Conservation (phyloP, 2,113 vertebrate species). For the Osmerus mordax region DNA sequence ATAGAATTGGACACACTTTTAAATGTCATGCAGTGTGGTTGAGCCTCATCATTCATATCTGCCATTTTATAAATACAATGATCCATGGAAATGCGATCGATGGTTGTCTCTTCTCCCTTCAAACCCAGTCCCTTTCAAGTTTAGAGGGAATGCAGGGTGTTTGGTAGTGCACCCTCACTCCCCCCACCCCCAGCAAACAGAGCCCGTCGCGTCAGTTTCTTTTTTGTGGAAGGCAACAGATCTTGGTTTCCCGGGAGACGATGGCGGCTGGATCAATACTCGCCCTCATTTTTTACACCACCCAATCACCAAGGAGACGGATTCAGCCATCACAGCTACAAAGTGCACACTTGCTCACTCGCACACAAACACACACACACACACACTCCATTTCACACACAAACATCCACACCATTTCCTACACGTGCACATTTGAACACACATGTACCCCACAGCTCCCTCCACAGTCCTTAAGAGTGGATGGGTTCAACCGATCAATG, state of each 20-base stretch:
- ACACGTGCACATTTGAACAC: background rate
- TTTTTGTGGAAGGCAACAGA: slow-evolving; percentile 25
- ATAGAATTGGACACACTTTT: background rate
- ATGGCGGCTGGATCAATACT: slow-evolving; percentile 24
- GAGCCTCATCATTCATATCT: background rate
- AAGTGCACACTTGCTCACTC: background rate
- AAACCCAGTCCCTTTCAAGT: background rate
- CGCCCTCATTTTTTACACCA: slow-evolving; percentile 19
- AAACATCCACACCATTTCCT: background rate
- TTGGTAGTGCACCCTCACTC: background rate
- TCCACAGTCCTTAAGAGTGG: slow-evolving; percentile 20
- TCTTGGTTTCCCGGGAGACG: slow-evolving; percentile 31
- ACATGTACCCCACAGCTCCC: background rate
- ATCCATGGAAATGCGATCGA: background rate
- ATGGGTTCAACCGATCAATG: slow-evolving; percentile 16
- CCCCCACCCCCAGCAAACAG: slow-evolving; percentile 7
- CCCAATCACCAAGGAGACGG: slow-evolving; percentile 38
- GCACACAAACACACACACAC: background rate
- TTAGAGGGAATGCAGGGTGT: slow-evolving; percentile 5
- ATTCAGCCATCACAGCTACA: slow-evolving; percentile 20
- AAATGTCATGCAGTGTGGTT: background rate
- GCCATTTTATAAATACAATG: background rate
- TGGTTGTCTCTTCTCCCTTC: background rate
- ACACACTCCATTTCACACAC: background rate
- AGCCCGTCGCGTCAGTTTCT: slow-evolving; percentile 19